Evolutionary conservation across 2,113 vertebrate species (phyloP), one percentile per base, ranked within the genome.

Genomic region (Chionis minor): DNA sequence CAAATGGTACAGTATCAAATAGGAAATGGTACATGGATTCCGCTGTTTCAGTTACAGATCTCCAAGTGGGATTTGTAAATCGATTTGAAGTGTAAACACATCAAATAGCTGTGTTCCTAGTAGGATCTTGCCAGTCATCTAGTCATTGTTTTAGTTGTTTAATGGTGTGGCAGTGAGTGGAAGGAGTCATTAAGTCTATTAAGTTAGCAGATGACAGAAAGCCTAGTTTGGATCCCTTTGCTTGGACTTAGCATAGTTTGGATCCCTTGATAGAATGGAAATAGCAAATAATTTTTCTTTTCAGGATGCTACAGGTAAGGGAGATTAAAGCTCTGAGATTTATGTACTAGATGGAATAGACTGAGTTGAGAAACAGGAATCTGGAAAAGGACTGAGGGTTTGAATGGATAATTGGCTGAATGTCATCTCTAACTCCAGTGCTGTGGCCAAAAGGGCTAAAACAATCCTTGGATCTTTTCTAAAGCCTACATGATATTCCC

Each of bases 231-330:
- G 38, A 87, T 93, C 69, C 14, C 71, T 66, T 28, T 44, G 40
- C 62, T 65, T 30, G 62, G 17, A 42, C 12, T 94, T 87, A 59
- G 32, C 18, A 32, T 44, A 45, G 14, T 85, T 71, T 87, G 69
- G 42, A 82, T 94, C 65, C 19, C 71, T 71, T 45, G 20, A 30
- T 70, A 67, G 24, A 75, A 52, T 40, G 58, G 56, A 92, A 97
- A 79, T 61, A 78, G 23, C 35, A 94, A 94, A 87, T 87, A 35
- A 18, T 54, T 82, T 81, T 67, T 78, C 45, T 84, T 81, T 84
- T 79, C 44, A 72, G 61, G 52, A 89, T 89, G 73, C 70, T 81
- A 56, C 70, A 96, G 93, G 92, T 96, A 91, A 95, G 92, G 81
- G 77, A 94, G 85, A 94, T 86, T 67, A 95, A 94, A 92, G 63